phyloP scores from a whole-genome alignment of 2,888 invertebrate genomes.

The Ctenicera cuprea region DNA sequence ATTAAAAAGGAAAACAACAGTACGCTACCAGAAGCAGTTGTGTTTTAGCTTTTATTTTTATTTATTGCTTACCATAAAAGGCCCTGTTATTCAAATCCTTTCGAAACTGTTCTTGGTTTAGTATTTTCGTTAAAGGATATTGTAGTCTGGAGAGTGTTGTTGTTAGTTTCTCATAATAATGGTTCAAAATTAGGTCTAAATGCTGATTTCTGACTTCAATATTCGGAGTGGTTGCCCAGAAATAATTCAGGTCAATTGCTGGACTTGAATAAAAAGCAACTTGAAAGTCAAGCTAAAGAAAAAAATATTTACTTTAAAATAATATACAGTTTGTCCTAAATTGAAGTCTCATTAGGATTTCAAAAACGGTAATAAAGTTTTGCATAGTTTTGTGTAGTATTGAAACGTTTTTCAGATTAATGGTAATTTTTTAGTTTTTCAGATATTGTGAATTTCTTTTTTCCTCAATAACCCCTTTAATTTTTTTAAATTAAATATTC shows the following conservation, averaged over 20 bases:
- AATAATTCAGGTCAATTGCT: conserved; percentile 72
- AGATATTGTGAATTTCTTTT: no score
- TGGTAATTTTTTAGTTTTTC: no score
- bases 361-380: no score
- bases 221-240: conserved; percentile 69
- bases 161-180: conserved; percentile 64
- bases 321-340: no score
- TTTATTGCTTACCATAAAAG: conserved; percentile 64
- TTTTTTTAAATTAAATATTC: no score
- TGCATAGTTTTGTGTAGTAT: no score
- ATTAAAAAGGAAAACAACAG: no score
- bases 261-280: conserved; percentile 70
- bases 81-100: conserved; percentile 63
- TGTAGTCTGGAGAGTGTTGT: conserved; percentile 62
- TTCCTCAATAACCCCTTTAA: no score
- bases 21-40: no score
- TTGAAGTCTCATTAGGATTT: no score
- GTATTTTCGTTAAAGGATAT: conserved; percentile 63
- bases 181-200: conserved; percentile 63
- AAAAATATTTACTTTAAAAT: neutral
- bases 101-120: conserved; percentile 63
- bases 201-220: conserved; percentile 62
- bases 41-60: no score
- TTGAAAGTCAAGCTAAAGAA: conserved; percentile 73
- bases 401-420: no score